Conservation (phyloP, 1,140 invertebrate genomes). For the Zaprionus nigranus region DNA sequence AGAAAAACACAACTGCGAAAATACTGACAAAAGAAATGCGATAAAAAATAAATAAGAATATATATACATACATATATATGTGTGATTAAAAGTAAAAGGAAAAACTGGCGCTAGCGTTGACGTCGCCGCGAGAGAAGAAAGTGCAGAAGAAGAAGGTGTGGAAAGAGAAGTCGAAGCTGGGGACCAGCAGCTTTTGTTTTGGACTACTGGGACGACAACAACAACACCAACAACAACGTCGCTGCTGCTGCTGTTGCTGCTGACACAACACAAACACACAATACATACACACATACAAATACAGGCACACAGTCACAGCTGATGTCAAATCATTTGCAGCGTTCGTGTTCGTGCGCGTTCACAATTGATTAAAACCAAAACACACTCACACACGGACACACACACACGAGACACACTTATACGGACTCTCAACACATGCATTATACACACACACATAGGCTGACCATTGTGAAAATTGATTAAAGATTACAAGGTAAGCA, state of each 20-base stretch:
- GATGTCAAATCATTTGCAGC: conserved; percentile 76
- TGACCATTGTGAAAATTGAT: conserved; percentile 74
- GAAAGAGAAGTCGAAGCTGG: conserved; percentile 46
- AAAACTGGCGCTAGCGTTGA: conserved; percentile 48
- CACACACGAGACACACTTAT: conserved; percentile 29
- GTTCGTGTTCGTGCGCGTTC: conserved; percentile 71
- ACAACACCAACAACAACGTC: conserved; percentile 25
- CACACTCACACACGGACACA: conserved; percentile 49
- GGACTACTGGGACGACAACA: conserved; percentile 36
- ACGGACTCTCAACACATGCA: conserved; percentile 11
- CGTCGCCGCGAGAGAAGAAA: conserved; percentile 18
- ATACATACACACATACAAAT: conserved; percentile 48
- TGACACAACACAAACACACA: conserved; percentile 46
- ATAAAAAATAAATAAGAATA: conserved; percentile 73
- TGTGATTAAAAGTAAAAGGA: conserved; percentile 31
- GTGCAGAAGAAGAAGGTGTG: conserved; percentile 36
- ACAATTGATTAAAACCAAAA: conserved; percentile 82
- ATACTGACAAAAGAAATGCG: conserved; percentile 50
- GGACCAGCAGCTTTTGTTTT: conserved; percentile 56
- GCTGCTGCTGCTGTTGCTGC: conserved; percentile 59
- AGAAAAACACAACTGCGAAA: conserved; percentile 42
- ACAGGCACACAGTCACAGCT: conserved; percentile 61
- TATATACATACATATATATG: background rate
- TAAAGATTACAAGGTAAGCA: conserved; percentile 77
- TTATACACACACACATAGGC: conserved; percentile 39